Evolutionary conservation across 2,797 vertebrate species (phyloP).

Genomic region (Pagetopsis macropterus): DNA sequence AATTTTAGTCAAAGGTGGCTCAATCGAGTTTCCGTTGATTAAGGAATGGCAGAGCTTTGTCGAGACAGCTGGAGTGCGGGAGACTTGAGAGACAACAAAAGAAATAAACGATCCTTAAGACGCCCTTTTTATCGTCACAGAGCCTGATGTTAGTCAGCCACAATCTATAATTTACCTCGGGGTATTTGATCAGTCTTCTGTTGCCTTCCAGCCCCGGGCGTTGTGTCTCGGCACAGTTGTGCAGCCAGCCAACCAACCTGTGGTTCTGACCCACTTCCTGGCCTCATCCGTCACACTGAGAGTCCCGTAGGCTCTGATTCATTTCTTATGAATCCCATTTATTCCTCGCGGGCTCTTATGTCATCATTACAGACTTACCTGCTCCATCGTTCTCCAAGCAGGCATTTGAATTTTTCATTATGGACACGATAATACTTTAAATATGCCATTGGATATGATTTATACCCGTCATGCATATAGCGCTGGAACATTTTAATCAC

Average conservation of each 20-base stretch:
- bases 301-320: slow-evolving; percentile 67
- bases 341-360: slow-evolving; percentile 70
- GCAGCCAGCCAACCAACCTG: slow-evolving; percentile 75
- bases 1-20: slow-evolving; percentile 50
- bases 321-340: slow-evolving; percentile 75
- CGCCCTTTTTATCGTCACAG: slow-evolving; percentile 11
- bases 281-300: slow-evolving; percentile 70
- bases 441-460: slow-evolving; percentile 74
- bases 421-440: slow-evolving; percentile 48
- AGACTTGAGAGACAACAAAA: slow-evolving; percentile 28
- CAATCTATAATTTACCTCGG: slow-evolving; percentile 44
- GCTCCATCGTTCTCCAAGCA: slow-evolving; percentile 57
- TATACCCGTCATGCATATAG: slow-evolving; percentile 57
- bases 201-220: slow-evolving; percentile 39
- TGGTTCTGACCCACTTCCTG: slow-evolving; percentile 81
- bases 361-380: slow-evolving; percentile 80
- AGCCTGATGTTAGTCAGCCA: slow-evolving; percentile 2
- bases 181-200: slow-evolving; percentile 27
- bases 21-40: slow-evolving; percentile 59
- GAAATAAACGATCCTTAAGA: slow-evolving; percentile 27
- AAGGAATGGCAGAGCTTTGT: slow-evolving; percentile 48
- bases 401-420: slow-evolving; percentile 80
- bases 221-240: slow-evolving; percentile 66
- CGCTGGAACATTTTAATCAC: slow-evolving; percentile 58
- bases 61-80: slow-evolving; percentile 26